Conservation (phyloP, 2,888 invertebrate genomes). For the Steinernema hermaphroditum region DNA sequence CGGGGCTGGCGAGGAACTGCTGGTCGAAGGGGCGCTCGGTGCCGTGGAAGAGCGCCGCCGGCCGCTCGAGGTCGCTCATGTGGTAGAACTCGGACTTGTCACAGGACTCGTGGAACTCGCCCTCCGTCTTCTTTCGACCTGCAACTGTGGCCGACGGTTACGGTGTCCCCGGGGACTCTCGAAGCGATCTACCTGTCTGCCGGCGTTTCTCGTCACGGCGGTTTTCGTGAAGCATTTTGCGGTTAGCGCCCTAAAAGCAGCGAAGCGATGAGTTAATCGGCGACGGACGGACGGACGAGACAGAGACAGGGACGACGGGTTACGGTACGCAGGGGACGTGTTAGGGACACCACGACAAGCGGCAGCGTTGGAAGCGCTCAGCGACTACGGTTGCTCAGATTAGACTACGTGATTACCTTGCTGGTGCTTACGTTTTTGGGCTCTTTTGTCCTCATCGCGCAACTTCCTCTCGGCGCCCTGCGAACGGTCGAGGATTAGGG, state of each 20-base stretch:
- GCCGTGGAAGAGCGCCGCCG: slow-evolving; percentile 86
- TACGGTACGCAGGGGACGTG: neutral
- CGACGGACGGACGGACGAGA: slow-evolving; percentile 23
- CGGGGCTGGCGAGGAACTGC: slow-evolving; percentile 21
- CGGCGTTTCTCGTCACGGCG: slow-evolving; percentile 65
- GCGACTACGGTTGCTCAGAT: slow-evolving; percentile 3
- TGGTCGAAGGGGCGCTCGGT: slow-evolving; percentile 78
- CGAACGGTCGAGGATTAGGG: neutral
- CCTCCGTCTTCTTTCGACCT: slow-evolving; percentile 78
- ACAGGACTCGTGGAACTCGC: slow-evolving; percentile 90
- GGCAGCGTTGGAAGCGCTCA: slow-evolving; percentile 22
- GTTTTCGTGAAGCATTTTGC: slow-evolving; percentile 67
- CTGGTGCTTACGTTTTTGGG: slow-evolving; percentile 19
- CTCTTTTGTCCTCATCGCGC: slow-evolving; percentile 90
- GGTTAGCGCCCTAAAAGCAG: slow-evolving; percentile 65
- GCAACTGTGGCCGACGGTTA: neutral
- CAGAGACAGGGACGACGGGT: slow-evolving; percentile 15
- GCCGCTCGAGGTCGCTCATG: slow-evolving; percentile 91
- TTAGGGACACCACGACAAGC: neutral
- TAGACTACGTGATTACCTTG: slow-evolving; percentile 25
- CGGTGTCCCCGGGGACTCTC: neutral
- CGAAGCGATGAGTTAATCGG: slow-evolving; percentile 31
- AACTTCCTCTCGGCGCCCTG: slow-evolving; percentile 96
- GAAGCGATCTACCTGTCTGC: slow-evolving; percentile 22
- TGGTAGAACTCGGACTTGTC: slow-evolving; percentile 96